These are phyloP conservation scores for Psittacula cyanocephala DNA, from an alignment of 2,113 vertebrate genomes.

Conservation along the genomic window DNA sequence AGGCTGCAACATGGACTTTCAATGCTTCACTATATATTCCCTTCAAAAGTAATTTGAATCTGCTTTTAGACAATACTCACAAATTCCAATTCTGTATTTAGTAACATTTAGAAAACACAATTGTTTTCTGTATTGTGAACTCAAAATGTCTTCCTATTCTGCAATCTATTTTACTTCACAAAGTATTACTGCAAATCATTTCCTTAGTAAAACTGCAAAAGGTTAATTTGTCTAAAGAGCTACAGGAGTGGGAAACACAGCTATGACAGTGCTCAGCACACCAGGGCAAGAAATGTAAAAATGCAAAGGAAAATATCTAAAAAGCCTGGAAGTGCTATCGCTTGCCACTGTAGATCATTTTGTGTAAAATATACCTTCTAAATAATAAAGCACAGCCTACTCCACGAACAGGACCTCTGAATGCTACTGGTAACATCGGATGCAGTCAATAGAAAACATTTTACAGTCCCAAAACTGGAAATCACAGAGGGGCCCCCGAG, in stretches of 20 bases:
- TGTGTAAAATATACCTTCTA: not conserved
- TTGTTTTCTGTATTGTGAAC: not conserved
- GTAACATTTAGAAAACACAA: not conserved
- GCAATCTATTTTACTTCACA: not conserved
- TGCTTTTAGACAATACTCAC: not conserved
- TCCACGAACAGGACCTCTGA: not conserved
- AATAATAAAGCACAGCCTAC: not conserved
- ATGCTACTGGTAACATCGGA: too few relatives aligned
- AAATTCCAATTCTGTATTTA: not conserved
- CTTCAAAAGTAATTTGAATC: not conserved
- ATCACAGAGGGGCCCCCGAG: accelerated
- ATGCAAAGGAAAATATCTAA: not conserved
- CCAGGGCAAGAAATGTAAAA: not conserved
- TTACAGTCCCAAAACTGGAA: not conserved
- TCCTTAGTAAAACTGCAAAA: not conserved
- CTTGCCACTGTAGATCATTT: not conserved
- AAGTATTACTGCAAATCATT: not conserved
- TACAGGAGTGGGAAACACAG: not conserved
- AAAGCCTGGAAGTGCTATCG: not conserved
- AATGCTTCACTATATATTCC: not conserved
- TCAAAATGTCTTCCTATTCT: not conserved
- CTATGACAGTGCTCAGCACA: not conserved
- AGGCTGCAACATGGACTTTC: not conserved
- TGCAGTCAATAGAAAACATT: accelerated
- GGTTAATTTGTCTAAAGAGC: not conserved